Conservation (phyloP, 2,797 vertebrate genomes). For the Bovichtus diacanthus region DNA sequence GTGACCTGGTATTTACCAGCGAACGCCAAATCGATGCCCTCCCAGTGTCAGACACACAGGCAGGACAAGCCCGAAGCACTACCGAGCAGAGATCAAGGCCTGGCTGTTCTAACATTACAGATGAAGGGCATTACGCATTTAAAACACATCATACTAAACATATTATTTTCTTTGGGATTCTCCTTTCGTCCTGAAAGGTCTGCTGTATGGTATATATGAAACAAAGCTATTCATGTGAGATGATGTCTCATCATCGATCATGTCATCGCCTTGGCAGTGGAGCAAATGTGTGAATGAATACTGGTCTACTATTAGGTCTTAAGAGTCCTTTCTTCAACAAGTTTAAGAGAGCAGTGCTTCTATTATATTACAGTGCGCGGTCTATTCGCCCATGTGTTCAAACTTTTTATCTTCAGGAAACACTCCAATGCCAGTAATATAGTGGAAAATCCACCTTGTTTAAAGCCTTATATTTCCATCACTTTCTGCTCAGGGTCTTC, state of each 20-base stretch:
- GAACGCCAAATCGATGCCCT: constrained; percentile 72
- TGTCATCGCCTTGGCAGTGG: background rate
- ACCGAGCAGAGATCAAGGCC: constrained; percentile 37
- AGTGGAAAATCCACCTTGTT: constrained; percentile 49
- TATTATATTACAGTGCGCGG: too few relatives aligned
- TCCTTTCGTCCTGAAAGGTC: background rate
- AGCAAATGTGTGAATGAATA: constrained; percentile 1
- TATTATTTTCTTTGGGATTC: background rate
- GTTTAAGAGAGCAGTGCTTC: too few relatives aligned
- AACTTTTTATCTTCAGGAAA: constrained; percentile 45
- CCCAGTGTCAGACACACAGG: constrained; percentile 49
- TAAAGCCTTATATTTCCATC: constrained; percentile 50
- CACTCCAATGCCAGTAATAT: constrained; percentile 20
- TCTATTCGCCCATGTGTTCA: constrained; percentile 33
- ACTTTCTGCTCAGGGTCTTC: constrained; percentile 53
- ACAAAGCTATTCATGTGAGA: background rate
- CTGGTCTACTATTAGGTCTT: background rate
- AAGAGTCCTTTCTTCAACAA: too few relatives aligned
- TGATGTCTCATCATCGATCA: background rate
- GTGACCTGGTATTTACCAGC: constrained; percentile 83
- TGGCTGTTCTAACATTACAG: constrained; percentile 16
- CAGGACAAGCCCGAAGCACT: constrained; percentile 44
- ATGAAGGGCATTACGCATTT: constrained; percentile 5
- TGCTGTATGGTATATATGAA: background rate
- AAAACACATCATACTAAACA: background rate